Evolutionary conservation across 1,140 invertebrate species (phyloP).

Genomic region (Caenorhabditis brenneri): DNA sequence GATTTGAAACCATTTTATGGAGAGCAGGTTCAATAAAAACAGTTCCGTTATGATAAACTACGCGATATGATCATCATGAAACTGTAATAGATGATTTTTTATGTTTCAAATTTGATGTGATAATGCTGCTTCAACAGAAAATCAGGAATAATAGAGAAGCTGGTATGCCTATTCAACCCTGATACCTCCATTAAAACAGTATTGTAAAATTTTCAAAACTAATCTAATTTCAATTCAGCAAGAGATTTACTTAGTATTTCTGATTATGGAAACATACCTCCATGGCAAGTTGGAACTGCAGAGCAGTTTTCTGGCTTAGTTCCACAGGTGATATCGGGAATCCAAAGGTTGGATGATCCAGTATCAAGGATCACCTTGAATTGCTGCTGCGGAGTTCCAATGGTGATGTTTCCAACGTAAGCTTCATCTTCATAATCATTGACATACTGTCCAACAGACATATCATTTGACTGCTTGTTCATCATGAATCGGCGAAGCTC

Average conservation of each 20-base stretch:
- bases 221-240: too few relatives aligned
- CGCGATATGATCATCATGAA: too few relatives aligned
- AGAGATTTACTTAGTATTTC: background rate
- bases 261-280: background rate
- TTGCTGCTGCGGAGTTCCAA: slow-evolving; percentile 52
- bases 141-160: too few relatives aligned
- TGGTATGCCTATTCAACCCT: too few relatives aligned
- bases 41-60: too few relatives aligned
- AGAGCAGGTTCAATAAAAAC: too few relatives aligned
- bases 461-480: background rate
- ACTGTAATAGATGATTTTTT: too few relatives aligned
- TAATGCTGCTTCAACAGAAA: too few relatives aligned
- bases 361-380: slow-evolving; percentile 58
- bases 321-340: slow-evolving; percentile 54
- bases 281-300: background rate
- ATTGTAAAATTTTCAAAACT: too few relatives aligned
- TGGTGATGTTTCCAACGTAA: slow-evolving; percentile 60
- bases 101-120: too few relatives aligned
- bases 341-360: slow-evolving; percentile 57
- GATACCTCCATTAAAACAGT: too few relatives aligned
- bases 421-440: slow-evolving; percentile 54
- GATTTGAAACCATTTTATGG: too few relatives aligned
- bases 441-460: slow-evolving; percentile 42
- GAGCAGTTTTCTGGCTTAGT: slow-evolving; percentile 41
- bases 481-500: slow-evolving; percentile 43